Conservation (phyloP, 1,140 invertebrate genomes). For the Psix sp. region DNA sequence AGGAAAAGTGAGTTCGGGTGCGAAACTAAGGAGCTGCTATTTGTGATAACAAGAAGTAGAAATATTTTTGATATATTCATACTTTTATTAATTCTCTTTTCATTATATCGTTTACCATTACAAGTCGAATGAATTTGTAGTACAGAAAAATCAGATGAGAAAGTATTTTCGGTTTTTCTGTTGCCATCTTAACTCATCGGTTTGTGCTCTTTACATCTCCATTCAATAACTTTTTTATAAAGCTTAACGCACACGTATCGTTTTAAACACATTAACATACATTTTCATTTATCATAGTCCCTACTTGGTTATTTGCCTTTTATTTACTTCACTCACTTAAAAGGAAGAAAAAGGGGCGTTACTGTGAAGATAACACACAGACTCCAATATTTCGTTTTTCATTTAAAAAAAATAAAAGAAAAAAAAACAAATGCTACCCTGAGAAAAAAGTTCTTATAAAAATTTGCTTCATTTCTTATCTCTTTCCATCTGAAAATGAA, state of each 20-base stretch:
- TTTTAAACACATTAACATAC: conserved; percentile 31
- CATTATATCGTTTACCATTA: conserved; percentile 68
- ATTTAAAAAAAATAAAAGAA: background rate
- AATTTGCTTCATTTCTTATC: background rate
- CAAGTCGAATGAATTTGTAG: conserved; percentile 66
- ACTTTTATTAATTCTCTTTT: conserved; percentile 66
- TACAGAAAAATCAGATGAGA: conserved; percentile 66
- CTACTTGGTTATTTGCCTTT: conserved; percentile 28
- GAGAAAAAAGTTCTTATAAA: background rate
- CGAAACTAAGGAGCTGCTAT: too few species aligned
- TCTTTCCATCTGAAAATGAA: too few species aligned
- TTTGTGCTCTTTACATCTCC: conserved; percentile 23
- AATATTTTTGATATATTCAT: conserved; percentile 20
- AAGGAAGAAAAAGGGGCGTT: conserved; percentile 1
- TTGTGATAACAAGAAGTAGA: too few species aligned
- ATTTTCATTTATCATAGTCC: conserved; percentile 28
- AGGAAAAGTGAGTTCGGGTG: too few species aligned
- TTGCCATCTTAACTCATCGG: conserved; percentile 18
- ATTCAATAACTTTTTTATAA: conserved; percentile 30
- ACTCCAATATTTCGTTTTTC: background rate
- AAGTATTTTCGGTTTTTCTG: conserved; percentile 18
- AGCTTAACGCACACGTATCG: conserved; percentile 19
- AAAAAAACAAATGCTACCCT: background rate
- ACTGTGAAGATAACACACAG: too few species aligned
- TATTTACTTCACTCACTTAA: conserved; percentile 2